Base-by-base conservation (phyloP, 2,797 vertebrate genomes). In the Monodelphis domestica region DNA sequence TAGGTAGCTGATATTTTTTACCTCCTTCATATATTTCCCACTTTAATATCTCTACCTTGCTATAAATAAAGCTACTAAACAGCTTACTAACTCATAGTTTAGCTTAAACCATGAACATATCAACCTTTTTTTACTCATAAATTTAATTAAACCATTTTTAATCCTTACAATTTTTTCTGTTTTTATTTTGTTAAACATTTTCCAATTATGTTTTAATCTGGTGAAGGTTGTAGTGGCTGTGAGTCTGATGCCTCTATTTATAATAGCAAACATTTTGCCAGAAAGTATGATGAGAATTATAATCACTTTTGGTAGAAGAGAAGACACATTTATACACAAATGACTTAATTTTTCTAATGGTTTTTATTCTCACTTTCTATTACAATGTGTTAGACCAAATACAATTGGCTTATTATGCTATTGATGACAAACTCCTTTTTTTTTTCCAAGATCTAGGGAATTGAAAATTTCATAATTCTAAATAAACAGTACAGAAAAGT, bases 351-450 rank as follows among this genome's bases (percentile, higher is more conserved):
- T 97, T 97, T 89, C 89, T 90, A 33, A 54, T 91, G 89, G 89
- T 51, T 95, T 96, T 97, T 97, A 97, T 96, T 97, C 94, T 97
- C 94, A 95, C 91, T 94, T 95, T 95, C 89, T 96, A 94, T 94
- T 97, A 97, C 91, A 97, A 78, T 87, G 89, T 95, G 28, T 94
- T 89, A 30, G 21, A 95, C 55, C 87, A 93, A 92, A 91, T 95
- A 89, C 95, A 90, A 91, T 70, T 88, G 87, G 12, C 28, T 53
- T 96, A 93, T 87, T 94, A 50, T 91, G 88, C 94, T 91, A 94
- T 89, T 95, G 94, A 94, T 93, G 88, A 97, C 94, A 97, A 95
- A 96, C 52, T 95, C 53, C 93, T 93, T 94, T 94, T 91, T 95
- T 91, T 94, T 97, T 97, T 95, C 94, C 87, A 33, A 91, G 52